Base-by-base conservation (phyloP, 2,113 vertebrate species). In the Garra rufa region DNA sequence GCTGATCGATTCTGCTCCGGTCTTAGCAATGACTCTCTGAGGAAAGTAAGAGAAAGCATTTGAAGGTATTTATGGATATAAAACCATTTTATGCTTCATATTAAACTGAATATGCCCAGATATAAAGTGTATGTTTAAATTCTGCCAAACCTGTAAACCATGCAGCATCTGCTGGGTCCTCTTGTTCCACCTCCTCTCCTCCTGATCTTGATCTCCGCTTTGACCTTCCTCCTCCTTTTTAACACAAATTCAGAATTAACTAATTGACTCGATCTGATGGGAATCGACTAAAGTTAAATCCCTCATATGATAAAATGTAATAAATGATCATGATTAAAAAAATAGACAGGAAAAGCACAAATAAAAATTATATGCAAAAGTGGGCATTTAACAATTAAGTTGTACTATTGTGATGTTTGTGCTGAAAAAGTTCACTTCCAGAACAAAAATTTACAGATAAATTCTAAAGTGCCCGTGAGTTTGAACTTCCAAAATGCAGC, bases 131-230 rank as follows among this genome's bases (percentile, higher is more conserved):
- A 17, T 74, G 43, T 50, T 46, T 71, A 14, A 59, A 69, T 14
- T 30, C 28, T 69, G 6, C 2, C 81, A 57, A 73, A 98, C 98
- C 98, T 99, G 98, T 87, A 99, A 97, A 15, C 98, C 98, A 19
- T 99, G 97, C 52, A 99, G 96, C 98, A 99, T 99, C 92, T 99
- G 98, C 81, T 99, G 98, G 78, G 98, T 99, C 88, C 98, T 97
- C 93, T 99, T 99, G 92, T 99, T 99, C 98, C 98, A 99, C 57
- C 97, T 95, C 89, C 97, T 97, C 92, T 99, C 98, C 88, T 99
- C 98, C 88, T 99, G 98, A 92, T 99, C 98, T 89, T 99, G 98
- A 89, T 99, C 97, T 92, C 97, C 97, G 73, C 93, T 95, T 3
- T 97, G 96, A 50, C 95, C 95, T 0, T 99, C 98, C 91, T 98